A percentile compares a stretch with the other conserved stretches of the same genome.
These are phyloP conservation scores for Neuroterus valhalla DNA, from an alignment of 1,140 invertebrate genomes.

Conservation along the genomic window DNA sequence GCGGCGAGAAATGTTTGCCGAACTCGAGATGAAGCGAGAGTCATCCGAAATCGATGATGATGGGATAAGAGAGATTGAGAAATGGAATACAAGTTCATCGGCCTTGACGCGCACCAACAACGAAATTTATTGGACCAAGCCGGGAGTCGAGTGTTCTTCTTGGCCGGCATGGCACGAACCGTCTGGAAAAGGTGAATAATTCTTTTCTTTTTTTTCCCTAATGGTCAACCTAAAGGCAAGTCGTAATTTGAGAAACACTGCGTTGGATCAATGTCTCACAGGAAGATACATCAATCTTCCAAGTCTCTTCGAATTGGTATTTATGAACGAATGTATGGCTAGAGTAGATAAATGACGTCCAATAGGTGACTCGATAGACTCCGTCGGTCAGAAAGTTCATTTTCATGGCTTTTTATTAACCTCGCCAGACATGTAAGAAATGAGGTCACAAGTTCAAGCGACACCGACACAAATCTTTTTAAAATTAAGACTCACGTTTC, in stretches of 20 bases:
- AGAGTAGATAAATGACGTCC: constrained; percentile 23
- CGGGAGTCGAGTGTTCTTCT: not conserved
- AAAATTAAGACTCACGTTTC: constrained; percentile 15
- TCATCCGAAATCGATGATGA: constrained; percentile 30
- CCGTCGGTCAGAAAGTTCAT: constrained; percentile 20
- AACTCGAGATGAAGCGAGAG: constrained; percentile 20
- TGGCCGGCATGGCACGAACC: not conserved
- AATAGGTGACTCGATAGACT: constrained; percentile 28
- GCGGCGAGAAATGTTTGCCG: constrained; percentile 26
- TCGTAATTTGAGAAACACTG: constrained; percentile 30
- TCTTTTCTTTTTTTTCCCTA: not conserved
- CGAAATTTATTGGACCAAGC: constrained; percentile 21
- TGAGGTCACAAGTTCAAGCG: constrained; percentile 27
- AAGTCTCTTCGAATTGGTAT: constrained; percentile 19
- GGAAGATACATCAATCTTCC: constrained; percentile 26
- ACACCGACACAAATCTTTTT: constrained; percentile 25
- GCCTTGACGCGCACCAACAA: constrained; percentile 18
- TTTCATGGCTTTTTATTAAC: constrained; percentile 24
- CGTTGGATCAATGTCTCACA: constrained; percentile 20
- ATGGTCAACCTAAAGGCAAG: not conserved
- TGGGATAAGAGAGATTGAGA: constrained; percentile 28
- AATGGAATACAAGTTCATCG: constrained; percentile 19
- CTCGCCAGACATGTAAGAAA: constrained; percentile 4
- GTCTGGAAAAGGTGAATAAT: constrained; percentile 13
- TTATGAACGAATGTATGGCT: constrained; percentile 23